Percentiles rank a stretch among this genome's conserved stretches.
Evolutionary conservation across 92 coral and sea anemone genomes (phyloP).

Genomic region (Parazoanthus darwini): DNA sequence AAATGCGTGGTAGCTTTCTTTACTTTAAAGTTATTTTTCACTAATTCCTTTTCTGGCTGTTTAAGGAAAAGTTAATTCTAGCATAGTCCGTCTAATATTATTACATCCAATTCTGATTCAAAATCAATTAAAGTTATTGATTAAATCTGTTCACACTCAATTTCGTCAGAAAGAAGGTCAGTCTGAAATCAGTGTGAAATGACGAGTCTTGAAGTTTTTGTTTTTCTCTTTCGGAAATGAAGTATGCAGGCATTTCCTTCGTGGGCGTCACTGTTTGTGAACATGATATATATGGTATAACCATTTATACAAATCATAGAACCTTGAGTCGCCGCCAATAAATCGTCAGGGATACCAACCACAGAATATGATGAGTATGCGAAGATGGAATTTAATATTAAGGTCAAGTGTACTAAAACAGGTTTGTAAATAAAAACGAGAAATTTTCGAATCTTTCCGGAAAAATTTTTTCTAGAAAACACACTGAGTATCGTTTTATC

Average conservation of each 20-base stretch:
- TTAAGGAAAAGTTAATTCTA: no score
- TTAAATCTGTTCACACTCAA: neutral
- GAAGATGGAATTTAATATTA: neutral
- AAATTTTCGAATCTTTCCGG: neutral
- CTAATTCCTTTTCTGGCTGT: no score
- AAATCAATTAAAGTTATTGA: neutral
- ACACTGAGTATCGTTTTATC: no score
- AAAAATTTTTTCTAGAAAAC: neutral
- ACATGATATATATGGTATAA: neutral
- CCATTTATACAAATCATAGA: neutral
- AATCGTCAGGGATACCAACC: neutral
- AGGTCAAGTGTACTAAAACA: neutral
- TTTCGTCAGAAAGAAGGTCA: neutral
- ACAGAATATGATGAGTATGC: neutral
- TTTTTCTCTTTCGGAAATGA: neutral
- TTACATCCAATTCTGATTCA: neutral
- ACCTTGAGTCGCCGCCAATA: neutral
- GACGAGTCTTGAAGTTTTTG: neutral
- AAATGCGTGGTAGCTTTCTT: neutral
- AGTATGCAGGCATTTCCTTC: neutral
- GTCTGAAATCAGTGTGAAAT: neutral
- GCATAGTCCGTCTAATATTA: no score
- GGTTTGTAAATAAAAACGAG: neutral
- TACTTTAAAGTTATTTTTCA: neutral
- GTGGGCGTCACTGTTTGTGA: neutral